phyloP scores from a whole-genome alignment of 2,113 vertebrate genomes.

The Bombycilla garrulus region DNA sequence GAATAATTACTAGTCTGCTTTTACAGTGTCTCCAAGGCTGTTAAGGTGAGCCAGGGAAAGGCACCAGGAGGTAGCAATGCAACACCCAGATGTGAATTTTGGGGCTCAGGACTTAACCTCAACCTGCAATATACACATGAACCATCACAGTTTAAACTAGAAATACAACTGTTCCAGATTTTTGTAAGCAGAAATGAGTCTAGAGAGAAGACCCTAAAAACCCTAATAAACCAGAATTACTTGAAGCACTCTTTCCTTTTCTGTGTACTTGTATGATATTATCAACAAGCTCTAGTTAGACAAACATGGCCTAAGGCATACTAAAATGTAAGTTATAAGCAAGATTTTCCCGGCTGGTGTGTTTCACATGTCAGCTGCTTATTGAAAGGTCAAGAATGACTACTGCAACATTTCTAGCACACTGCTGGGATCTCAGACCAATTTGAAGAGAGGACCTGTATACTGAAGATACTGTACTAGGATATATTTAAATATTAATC shows the following conservation, averaged over 20 bases:
- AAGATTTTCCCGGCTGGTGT: not conserved
- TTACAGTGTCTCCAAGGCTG: not conserved
- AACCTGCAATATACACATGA: not conserved
- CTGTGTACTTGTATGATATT: not conserved
- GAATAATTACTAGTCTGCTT: not conserved
- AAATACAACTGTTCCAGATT: not conserved
- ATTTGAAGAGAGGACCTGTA: not conserved
- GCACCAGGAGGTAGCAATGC: not conserved
- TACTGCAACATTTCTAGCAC: not conserved
- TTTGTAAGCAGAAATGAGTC: not conserved
- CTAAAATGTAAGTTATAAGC: not conserved
- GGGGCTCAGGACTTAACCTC: not conserved
- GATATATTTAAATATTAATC: not conserved
- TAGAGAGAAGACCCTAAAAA: not conserved
- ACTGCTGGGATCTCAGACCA: not conserved
- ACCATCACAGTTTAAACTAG: not conserved
- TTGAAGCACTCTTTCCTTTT: not conserved
- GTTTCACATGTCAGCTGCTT: not conserved
- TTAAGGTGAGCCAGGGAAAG: not conserved
- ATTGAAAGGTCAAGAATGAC: not conserved
- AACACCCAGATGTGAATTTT: not conserved
- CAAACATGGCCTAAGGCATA: not conserved
- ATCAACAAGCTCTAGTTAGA: not conserved
- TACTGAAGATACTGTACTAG: not conserved
- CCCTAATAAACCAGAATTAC: not conserved